Base-by-base conservation (phyloP, 2,797 vertebrate species). In the Chanos chanos region DNA sequence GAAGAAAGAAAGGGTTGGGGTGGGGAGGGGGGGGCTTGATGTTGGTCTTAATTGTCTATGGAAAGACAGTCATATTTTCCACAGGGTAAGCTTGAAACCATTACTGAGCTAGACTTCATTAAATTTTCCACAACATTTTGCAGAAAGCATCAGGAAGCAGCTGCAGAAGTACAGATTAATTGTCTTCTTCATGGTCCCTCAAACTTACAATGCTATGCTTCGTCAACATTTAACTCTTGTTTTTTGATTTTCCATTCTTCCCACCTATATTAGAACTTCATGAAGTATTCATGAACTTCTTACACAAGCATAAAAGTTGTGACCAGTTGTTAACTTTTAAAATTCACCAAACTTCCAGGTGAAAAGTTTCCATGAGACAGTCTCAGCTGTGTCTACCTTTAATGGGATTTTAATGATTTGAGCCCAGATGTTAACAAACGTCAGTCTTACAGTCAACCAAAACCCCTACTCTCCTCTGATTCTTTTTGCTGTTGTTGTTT, bases 91-190 rank as follows among this genome's bases (percentile, higher is more conserved):
- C 85, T 87, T 84, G 83, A 91, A 92, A 88, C 87, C 86, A 91
- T 91, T 77, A 72, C 40, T 3, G 59, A 57, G 57, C 56, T 77
- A 90, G 85, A 87, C 82, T 89, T 90, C 87, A 90, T 90, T 91
- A 91, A 84, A 92, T 91, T 92, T 92, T 92, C 91, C 91, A 92
- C 86, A 91, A 91, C 88, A 91, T 90, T 90, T 89, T 90, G 87
- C 88, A 91, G 85, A 92, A 91, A 88, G n/a, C 79, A 82, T 89
- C 84, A 89, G 90, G 86, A 90, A 91, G 83, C 90, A 92, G 89
- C 88, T 92, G 90, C 81, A 85, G 12, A 71, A 81, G 82, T 82
- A 80, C 85, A 86, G 81, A 89, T 87, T 87, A 85, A 89, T 85
- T 82, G 74, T 78, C 77, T 80, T 86, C 87, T 86, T 87, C 83